phyloP scores from a whole-genome alignment of 2,888 invertebrate genomes.

The Schizaphis graminum region DNA sequence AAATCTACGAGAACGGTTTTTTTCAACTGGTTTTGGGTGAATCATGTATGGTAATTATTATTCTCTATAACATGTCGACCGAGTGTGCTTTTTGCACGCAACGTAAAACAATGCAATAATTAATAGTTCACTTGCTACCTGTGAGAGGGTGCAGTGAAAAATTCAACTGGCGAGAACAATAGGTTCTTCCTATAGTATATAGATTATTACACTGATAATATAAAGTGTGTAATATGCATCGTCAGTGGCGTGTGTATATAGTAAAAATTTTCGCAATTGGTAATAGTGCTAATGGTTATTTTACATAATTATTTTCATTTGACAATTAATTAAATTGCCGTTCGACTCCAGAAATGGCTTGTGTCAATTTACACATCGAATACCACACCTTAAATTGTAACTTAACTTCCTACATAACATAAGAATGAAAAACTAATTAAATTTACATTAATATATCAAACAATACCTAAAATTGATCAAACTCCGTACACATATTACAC shows the following conservation, averaged over 20 bases:
- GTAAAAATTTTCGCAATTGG: not conserved
- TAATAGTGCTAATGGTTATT: not conserved
- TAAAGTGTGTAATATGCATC: not conserved
- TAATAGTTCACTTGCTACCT: not conserved
- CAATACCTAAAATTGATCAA: too few relatives aligned
- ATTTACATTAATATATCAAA: too few relatives aligned
- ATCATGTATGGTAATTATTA: not conserved
- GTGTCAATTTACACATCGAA: not conserved
- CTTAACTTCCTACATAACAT: too few relatives aligned
- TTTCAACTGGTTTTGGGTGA: not conserved
- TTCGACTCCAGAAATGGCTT: not conserved
- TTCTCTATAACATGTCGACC: not conserved
- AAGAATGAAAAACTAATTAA: too few relatives aligned
- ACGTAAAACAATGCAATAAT: not conserved
- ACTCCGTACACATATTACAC: too few relatives aligned
- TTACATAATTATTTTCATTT: not conserved
- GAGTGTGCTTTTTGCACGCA: not conserved
- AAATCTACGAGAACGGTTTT: not conserved
- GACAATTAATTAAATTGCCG: not conserved
- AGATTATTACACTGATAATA: not conserved
- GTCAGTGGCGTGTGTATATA: not conserved
- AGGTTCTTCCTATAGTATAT: slow-evolving; percentile 6
- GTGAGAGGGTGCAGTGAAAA: not conserved
- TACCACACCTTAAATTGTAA: too few relatives aligned
- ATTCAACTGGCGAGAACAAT: not conserved